Evolutionary conservation across 2,888 invertebrate species (phyloP).

Genomic region (Pegoplata infirma): DNA sequence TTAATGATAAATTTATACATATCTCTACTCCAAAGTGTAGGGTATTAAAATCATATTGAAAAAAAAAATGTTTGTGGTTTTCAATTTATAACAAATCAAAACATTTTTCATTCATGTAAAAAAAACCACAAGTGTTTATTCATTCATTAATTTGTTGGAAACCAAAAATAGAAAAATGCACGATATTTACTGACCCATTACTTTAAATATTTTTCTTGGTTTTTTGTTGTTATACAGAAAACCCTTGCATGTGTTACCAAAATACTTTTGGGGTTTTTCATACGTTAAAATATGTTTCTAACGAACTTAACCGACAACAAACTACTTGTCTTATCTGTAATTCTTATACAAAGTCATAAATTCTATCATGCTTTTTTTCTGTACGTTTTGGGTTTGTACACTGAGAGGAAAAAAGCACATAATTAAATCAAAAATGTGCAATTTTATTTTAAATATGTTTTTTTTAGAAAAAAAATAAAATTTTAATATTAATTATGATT

Average conservation of each 20-base stretch:
- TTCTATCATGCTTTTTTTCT: constrained; percentile 32
- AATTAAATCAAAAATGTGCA: too few species aligned
- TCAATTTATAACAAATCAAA: constrained; percentile 17
- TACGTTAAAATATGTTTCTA: background rate
- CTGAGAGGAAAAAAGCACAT: too few species aligned
- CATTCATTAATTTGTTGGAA: background rate
- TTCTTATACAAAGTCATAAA: constrained; percentile 46
- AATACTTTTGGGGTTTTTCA: background rate
- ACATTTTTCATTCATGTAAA: constrained; percentile 37
- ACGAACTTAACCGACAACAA: constrained; percentile 1
- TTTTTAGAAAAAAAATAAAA: too few species aligned
- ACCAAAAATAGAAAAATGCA: background rate
- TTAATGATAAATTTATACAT: too few species aligned
- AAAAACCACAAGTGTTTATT: constrained; percentile 38
- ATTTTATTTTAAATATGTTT: too few species aligned
- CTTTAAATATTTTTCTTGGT: background rate
- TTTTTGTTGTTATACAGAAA: background rate
- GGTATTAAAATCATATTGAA: constrained; percentile 13
- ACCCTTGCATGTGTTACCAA: background rate
- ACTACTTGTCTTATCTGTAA: constrained; percentile 47
- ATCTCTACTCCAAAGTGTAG: background rate
- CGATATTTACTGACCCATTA: background rate
- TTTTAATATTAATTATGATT: too few species aligned
- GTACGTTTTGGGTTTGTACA: background rate
- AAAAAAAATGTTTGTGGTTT: constrained; percentile 48